Evolutionary conservation across 1,140 invertebrate genomes (phyloP).

Genomic region (Leptonema lineaticorne): DNA sequence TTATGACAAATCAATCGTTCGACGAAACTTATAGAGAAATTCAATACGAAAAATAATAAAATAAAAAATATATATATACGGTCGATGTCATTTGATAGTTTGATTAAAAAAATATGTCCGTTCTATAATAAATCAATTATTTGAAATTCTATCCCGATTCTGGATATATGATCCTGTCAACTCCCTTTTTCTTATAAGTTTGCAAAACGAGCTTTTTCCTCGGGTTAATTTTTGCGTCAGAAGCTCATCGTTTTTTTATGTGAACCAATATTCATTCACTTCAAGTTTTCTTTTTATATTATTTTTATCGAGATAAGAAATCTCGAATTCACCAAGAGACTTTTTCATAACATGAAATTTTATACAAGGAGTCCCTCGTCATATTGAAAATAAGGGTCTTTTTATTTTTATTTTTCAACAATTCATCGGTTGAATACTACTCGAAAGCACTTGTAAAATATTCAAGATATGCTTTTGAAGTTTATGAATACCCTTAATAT

Average conservation of each 20-base stretch:
- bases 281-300: too few species aligned
- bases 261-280: too few species aligned
- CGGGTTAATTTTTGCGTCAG: not conserved
- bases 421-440: too few species aligned
- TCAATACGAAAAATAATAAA: not conserved
- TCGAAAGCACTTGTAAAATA: too few species aligned
- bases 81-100: not conserved
- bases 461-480: too few species aligned
- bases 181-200: not conserved
- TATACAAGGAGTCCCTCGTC: too few species aligned
- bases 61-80: not conserved
- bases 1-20: not conserved
- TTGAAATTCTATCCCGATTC: not conserved
- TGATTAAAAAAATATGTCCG: not conserved
- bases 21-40: not conserved
- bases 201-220: not conserved
- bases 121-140: conserved; percentile 21
- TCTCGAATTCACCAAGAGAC: too few species aligned
- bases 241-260: not conserved
- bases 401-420: too few species aligned
- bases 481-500: too few species aligned
- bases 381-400: too few species aligned
- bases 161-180: conserved; percentile 10
- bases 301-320: too few species aligned
- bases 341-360: too few species aligned